Evolutionary conservation across 2,888 invertebrate species (phyloP).

Genomic region (Campoplex nolae): DNA sequence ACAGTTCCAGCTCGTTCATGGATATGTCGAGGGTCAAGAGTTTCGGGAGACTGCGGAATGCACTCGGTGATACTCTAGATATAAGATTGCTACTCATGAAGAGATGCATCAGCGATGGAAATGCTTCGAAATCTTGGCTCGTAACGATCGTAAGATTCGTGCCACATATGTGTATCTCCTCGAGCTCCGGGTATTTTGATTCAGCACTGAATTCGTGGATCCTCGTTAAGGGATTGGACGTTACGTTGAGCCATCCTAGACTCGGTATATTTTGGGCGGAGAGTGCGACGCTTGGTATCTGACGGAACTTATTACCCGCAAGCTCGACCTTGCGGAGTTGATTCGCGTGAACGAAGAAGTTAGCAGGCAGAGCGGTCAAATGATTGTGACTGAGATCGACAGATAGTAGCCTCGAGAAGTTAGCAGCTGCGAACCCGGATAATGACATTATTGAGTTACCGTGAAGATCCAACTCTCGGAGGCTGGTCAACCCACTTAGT

Average conservation of each 20-base stretch:
- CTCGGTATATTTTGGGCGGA: slow-evolving; percentile 91
- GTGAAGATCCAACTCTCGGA: slow-evolving; percentile 91
- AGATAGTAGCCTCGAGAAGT: slow-evolving; percentile 90
- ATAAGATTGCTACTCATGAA: slow-evolving; percentile 91
- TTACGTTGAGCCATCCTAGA: slow-evolving; percentile 92
- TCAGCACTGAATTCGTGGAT: slow-evolving; percentile 90
- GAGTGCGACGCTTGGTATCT: slow-evolving; percentile 91
- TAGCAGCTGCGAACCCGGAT: slow-evolving; percentile 91
- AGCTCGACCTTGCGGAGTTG: slow-evolving; percentile 91
- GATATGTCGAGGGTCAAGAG: slow-evolving; percentile 93
- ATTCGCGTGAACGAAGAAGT: slow-evolving; percentile 91
- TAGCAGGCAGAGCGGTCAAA: slow-evolving; percentile 91
- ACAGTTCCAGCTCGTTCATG: slow-evolving; percentile 92
- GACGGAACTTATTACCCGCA: slow-evolving; percentile 91
- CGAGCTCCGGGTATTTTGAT: slow-evolving; percentile 90
- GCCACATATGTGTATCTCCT: slow-evolving; percentile 91
- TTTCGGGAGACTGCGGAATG: slow-evolving; percentile 91
- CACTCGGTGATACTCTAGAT: slow-evolving; percentile 92
- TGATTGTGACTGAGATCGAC: slow-evolving; percentile 92
- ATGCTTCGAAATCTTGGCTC: slow-evolving; percentile 94
- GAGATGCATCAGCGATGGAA: slow-evolving; percentile 91
- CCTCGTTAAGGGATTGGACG: slow-evolving; percentile 92
- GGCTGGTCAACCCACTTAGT: slow-evolving; percentile 90
- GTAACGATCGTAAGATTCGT: slow-evolving; percentile 94
- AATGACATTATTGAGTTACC: slow-evolving; percentile 91